phyloP scores from a whole-genome alignment of 2,888 invertebrate genomes.

The Drosophila meridiana region DNA sequence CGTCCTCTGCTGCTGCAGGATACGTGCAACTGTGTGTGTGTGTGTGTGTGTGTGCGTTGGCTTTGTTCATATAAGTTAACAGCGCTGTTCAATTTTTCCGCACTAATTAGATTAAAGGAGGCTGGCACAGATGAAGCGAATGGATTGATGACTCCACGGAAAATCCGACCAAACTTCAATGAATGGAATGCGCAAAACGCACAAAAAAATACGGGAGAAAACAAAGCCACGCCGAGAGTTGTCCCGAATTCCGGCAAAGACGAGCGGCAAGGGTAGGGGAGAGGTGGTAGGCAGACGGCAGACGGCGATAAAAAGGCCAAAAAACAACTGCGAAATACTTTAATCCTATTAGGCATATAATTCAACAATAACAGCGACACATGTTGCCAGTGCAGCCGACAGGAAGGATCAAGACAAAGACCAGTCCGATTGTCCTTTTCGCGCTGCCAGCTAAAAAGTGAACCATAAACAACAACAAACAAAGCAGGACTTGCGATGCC shows the following conservation, averaged over 20 bases:
- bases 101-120: conserved; percentile 79
- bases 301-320: conserved; percentile 67
- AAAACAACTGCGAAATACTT: conserved; percentile 81
- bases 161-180: conserved; percentile 42
- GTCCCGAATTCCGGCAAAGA: conserved; percentile 33
- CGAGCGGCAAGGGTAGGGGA: neutral
- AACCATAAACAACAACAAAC: conserved; percentile 14
- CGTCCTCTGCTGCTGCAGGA: conserved; percentile 63
- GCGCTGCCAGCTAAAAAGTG: conserved; percentile 38
- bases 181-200: conserved; percentile 51
- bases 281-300: conserved; percentile 13
- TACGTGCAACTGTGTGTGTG: conserved; percentile 25
- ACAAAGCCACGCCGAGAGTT: conserved; percentile 49
- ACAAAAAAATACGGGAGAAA: conserved; percentile 31
- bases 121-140: conserved; percentile 55
- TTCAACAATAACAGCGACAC: conserved; percentile 84
- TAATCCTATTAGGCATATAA: conserved; percentile 84
- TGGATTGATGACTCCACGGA: conserved; percentile 59
- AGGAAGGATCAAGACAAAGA: conserved; percentile 75
- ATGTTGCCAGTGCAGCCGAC: conserved; percentile 80
- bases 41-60: conserved; percentile 37
- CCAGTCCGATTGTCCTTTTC: conserved; percentile 73
- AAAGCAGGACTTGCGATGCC: conserved; percentile 15
- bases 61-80: conserved; percentile 71
- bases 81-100: conserved; percentile 76